phyloP scores from a whole-genome alignment of 2,797 vertebrate genomes.

The Phoeniculus purpureus region DNA sequence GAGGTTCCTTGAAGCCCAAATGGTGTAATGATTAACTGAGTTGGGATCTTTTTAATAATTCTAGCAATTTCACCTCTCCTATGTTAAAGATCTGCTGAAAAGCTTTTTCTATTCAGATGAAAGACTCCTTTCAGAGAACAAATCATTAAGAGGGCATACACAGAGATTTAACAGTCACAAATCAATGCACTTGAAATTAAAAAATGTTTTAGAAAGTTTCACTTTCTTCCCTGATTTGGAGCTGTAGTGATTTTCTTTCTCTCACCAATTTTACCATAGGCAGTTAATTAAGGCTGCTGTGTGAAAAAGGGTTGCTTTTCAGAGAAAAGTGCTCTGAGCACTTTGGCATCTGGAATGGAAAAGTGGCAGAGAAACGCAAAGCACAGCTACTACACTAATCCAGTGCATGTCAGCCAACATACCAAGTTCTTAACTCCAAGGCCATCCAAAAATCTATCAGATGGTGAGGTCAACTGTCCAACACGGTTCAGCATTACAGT shows the following conservation, averaged over 20 bases:
- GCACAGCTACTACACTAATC: neutral
- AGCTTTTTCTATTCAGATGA: conserved; percentile 3
- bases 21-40: conserved; percentile 9
- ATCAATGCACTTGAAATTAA: conserved; percentile 29
- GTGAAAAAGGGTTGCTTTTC: neutral
- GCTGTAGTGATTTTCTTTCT: neutral
- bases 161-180: neutral
- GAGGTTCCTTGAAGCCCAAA: conserved; percentile 21
- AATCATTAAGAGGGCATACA: neutral
- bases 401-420: neutral
- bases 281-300: neutral
- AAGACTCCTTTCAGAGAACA: conserved; percentile 6
- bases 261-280: neutral
- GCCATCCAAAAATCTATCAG: neutral
- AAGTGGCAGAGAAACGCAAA: conserved; percentile 11
- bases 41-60: conserved; percentile 43
- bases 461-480: neutral
- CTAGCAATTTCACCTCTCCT: neutral
- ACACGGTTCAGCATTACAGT: neutral
- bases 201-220: neutral
- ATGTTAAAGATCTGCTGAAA: neutral
- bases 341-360: neutral
- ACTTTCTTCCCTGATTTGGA: neutral
- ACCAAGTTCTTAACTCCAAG: neutral
- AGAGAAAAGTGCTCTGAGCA: neutral